Conservation (phyloP, 2,113 vertebrate species). For the Rhabdornis inornatus region DNA sequence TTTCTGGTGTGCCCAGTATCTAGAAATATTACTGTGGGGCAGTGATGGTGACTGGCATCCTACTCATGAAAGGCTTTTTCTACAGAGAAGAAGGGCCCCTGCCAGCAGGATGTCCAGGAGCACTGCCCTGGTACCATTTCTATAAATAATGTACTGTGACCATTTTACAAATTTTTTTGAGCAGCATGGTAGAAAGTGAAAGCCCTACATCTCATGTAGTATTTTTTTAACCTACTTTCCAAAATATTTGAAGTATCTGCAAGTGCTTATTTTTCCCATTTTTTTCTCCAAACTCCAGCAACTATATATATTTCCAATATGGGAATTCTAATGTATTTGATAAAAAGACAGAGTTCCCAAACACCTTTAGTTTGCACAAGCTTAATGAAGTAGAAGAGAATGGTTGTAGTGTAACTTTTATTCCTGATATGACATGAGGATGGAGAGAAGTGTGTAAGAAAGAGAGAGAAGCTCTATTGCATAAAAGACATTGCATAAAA, state of each 20-base stretch:
- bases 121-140: background rate
- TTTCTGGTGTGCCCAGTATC: background rate
- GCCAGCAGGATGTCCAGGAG: background rate
- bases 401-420: background rate
- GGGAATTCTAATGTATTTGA: background rate
- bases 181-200: background rate
- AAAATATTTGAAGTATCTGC: background rate
- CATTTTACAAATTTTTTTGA: background rate
- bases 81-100: background rate
- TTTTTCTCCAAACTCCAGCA: background rate
- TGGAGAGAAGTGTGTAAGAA: background rate
- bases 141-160: background rate
- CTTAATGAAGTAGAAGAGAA: background rate
- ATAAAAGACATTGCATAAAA: background rate
- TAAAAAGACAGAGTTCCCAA: background rate
- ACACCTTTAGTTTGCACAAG: background rate
- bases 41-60: accelerated
- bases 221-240: background rate
- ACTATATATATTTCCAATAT: background rate
- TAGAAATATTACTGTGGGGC: background rate
- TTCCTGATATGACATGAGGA: background rate
- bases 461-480: background rate
- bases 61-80: background rate
- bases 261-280: background rate
- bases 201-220: background rate